Base-by-base conservation (phyloP, 2,113 vertebrate genomes). In the Poeciliopsis occidentalis region DNA sequence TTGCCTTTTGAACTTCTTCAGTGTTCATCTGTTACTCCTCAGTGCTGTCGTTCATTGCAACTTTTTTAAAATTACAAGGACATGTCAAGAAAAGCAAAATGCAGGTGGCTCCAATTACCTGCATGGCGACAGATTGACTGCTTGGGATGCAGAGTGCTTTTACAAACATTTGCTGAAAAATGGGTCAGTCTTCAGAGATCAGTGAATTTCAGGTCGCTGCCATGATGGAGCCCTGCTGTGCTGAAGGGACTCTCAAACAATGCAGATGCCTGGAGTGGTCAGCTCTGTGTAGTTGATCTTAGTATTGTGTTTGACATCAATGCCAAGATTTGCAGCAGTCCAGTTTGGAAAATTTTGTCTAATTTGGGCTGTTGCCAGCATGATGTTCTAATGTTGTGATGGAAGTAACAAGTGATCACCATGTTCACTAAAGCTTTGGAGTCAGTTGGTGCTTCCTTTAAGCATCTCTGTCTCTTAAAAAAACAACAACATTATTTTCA, bases 21-120 rank as follows among this genome's bases (percentile, higher is more conserved):
- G 34, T 64, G 60, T 61, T 12, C 27, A 5, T 60, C 39, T 41
- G 39, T 41, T 11, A 47, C 22, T 61, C 60, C 74, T 85, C 51
- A 73, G 5, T 51, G 69, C 44, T 72, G 71, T 66, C 68, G 32
- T 75, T 76, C 27, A 78, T 73, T 77, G 62, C 60, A 73, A n/a
- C 4, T 5, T 30, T 10, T 30, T 34, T 7, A 37, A 32, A 73
- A 80, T 34, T 63, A 24, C 57, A 77, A 32, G 7, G 26, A 32
- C 51, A n/a, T 1, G 31, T 64, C 7, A 69, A 60, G 47, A 27
- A 32, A 71, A 39, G n/a, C n/a, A 37, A 71, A 30, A 2, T 51
- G 7, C 15, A 62, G 19, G 47, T 24, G 47, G 19, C 19, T 22
- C 47, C 17, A 22, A 51, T 54, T 19, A 24, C 47, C 47, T 54